Evolutionary conservation across 2,888 invertebrate species (phyloP).

Genomic region (Eupithecia subumbrata): DNA sequence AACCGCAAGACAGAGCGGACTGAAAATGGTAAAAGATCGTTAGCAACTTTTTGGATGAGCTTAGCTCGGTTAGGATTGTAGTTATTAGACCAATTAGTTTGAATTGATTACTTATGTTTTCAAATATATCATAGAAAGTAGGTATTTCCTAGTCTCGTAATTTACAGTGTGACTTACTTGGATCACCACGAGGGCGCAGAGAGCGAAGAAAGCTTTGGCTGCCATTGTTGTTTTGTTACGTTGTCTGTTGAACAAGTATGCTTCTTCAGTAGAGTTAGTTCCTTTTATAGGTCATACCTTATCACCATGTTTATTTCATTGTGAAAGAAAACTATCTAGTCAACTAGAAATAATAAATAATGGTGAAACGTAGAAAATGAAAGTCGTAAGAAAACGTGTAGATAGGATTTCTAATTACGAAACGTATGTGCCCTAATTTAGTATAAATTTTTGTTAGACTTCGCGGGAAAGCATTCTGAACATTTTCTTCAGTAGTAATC

Average conservation of each 20-base stretch:
- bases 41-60: background rate
- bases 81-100: background rate
- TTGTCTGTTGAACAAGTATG: slow-evolving; percentile 10
- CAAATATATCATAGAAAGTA: background rate
- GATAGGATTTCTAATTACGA: slow-evolving; percentile 8
- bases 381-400: slow-evolving; percentile 8
- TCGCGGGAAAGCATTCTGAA: slow-evolving; percentile 2
- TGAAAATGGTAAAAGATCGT: background rate
- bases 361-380: slow-evolving; percentile 38
- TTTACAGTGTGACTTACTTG: slow-evolving; percentile 17
- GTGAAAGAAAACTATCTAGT: slow-evolving; percentile 5
- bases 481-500: background rate
- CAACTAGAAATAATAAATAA: slow-evolving; percentile 23
- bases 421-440: background rate
- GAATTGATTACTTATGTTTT: background rate
- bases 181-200: slow-evolving; percentile 43
- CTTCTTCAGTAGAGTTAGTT: background rate
- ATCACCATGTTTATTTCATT: background rate
- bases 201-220: slow-evolving; percentile 47
- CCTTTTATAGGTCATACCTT: slow-evolving; percentile 6
- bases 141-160: background rate
- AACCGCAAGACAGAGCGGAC: slow-evolving; percentile 5
- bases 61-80: background rate
- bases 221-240: slow-evolving; percentile 40
- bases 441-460: slow-evolving; percentile 4